Conservation (phyloP, 2,113 vertebrate species). For the Ranitomeya variabilis region DNA sequence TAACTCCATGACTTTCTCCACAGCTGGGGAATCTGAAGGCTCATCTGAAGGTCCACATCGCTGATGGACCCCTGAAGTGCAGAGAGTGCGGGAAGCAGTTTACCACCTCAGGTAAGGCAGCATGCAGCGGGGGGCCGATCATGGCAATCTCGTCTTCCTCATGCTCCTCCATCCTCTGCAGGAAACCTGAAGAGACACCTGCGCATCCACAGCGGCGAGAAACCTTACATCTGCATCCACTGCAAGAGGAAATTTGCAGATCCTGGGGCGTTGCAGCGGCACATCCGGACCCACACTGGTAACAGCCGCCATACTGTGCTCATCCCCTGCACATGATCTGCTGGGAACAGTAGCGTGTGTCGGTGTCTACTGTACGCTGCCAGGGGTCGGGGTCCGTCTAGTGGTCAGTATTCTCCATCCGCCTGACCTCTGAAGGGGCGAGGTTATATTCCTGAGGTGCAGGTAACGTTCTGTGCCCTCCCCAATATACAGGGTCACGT, state of each 20-base stretch:
- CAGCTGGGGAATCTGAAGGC: conserved; percentile 94
- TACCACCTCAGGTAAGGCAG: conserved; percentile 90
- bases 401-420: no score
- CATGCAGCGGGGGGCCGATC: not conserved
- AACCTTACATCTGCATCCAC: conserved; percentile 89
- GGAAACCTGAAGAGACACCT: conserved; percentile 96
- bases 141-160: not conserved
- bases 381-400: no score
- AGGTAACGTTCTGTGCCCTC: no score
- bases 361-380: not conserved
- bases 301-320: not conserved
- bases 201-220: conserved; percentile 96
- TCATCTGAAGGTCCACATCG: conserved; percentile 93
- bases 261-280: conserved; percentile 90
- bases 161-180: conserved; percentile 58
- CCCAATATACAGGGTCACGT: no score
- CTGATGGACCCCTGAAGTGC: conserved; percentile 93
- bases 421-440: no score
- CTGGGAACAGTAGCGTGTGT: no score
- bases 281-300: conserved; percentile 97
- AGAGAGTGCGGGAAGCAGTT: conserved; percentile 98
- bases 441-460: no score
- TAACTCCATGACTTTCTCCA: not conserved
- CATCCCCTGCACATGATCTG: not conserved
- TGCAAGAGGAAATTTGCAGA: conserved; percentile 94